Base-by-base conservation (phyloP, 2,113 vertebrate species). In the Geococcyx californianus region DNA sequence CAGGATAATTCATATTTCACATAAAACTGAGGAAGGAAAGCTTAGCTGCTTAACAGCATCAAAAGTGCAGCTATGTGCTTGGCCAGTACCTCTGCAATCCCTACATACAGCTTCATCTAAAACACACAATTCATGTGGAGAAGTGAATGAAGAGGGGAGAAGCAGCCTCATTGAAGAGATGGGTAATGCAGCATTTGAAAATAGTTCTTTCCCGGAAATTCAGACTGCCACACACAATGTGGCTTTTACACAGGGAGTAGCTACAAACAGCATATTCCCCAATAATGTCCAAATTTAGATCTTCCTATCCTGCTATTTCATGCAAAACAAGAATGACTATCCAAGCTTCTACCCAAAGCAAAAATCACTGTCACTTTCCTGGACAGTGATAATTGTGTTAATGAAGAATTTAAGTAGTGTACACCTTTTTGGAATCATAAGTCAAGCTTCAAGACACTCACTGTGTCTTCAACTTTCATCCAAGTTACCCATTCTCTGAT, bases 141-240 rank as follows among this genome's bases (percentile, higher is more conserved):
- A 94, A 90, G 76, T 34, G 64, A 93, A 86, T 4, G 72, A 90
- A 90, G 62, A 52, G 89, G 93, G 81, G 49, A 79, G 44, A 63
- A 92, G 87, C 90, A 90, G 86, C 59, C 73, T 84, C 55, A 18
- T 1, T 51, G 54, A 88, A 80, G 69, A 92, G 64, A 83, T 2
- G 11, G 34, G 64, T 55, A 86, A 93, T 82, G 82, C 93, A 94
- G 93, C 93, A 95, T 90, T 88, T 93, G 59, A 67, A 26, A 93
- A 81, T 59, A 86, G 87, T 63, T 83, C 59, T 2, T 36, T 84
- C 63, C 58, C 56, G 52, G 44, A 92, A 69, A 91, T 33, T 75
- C 85, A 88, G 34, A 66, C 33, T 84, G 80, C 76, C 33, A 36
- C 51, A 88, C 81, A 60, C 44, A 55, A 91, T 36, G 51, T 28